Percentiles rank a stretch among this genome's conserved stretches.
Evolutionary conservation across 2,797 vertebrate genomes (phyloP).

Genomic region (Euthynnus affinis): DNA sequence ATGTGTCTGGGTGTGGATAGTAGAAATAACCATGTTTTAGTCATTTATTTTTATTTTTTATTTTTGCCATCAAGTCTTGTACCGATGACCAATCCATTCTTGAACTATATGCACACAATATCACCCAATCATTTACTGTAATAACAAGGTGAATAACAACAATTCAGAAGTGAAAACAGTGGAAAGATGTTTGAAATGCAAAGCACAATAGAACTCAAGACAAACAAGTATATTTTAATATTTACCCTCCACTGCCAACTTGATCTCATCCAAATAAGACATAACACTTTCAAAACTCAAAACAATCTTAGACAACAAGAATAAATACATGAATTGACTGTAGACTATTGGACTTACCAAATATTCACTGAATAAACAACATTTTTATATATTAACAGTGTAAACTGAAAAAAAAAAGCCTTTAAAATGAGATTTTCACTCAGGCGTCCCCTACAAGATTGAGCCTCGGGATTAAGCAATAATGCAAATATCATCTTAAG

Average conservation of each 20-base stretch:
- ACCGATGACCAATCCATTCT: too few relatives aligned
- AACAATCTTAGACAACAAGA: not conserved
- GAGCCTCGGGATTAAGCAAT: too few relatives aligned
- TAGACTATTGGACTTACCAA: not conserved
- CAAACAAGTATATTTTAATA: not conserved
- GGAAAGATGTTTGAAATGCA: not conserved
- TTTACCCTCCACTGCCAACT: too few relatives aligned
- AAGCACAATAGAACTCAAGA: not conserved
- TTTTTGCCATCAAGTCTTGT: too few relatives aligned
- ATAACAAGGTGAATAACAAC: not conserved
- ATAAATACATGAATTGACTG: not conserved
- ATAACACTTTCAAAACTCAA: not conserved
- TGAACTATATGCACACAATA: not conserved
- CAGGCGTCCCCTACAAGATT: not conserved
- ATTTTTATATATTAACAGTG: too few relatives aligned
- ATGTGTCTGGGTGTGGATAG: too few relatives aligned
- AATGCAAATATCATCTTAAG: not conserved
- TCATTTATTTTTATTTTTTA: too few relatives aligned
- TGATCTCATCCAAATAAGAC: not conserved
- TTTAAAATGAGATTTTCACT: not conserved
- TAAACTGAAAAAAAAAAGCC: not conserved
- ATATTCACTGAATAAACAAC: not conserved
- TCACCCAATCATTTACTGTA: not conserved
- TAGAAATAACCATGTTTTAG: too few relatives aligned
- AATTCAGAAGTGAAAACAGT: not conserved